Evolutionary conservation across 2,113 vertebrate genomes (phyloP), one percentile per base, ranked within the genome.

Genomic region (Trochalopteron elliotii): DNA sequence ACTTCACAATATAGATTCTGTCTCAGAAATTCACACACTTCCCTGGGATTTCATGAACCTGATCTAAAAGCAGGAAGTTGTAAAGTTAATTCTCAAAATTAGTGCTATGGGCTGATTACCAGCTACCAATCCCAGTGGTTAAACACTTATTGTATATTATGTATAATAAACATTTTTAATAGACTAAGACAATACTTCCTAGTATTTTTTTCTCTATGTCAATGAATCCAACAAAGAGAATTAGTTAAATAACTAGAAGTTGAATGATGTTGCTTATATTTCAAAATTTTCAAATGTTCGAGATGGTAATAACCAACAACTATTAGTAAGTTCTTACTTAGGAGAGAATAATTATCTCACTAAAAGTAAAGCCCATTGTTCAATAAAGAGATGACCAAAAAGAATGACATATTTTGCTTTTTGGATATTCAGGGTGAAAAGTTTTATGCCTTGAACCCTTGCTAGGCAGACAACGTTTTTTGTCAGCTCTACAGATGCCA

Each of bases 251-350:
- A 69, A 86, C n/a, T 27, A 63, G 45, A 80, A 63, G 27, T 7
- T 33, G 83, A 96, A 96, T 84, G 70, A 83, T 55, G n/a, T 56
- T 83, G 71, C 39, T 93, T 86, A 30, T 67, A 75, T 93, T 92
- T 96, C 39, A 79, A 96, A 49, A 31, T 42, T 77, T 91, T 94
- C 16, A 77, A 86, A 83, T 39, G 68, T 23, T 65, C n/a, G 69
- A 59, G 72, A 39, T 50, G 44, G 45, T 7, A 64, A 96, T 96
- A 96, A 60, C 17, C 75, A 90, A 82, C 35, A 86, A 18, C 24
- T 78, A 67, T 33, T 45, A 61, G 8, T 63, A 88, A 83, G 35
- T 53, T 77, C 86, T 83, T 93, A 65, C 64, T 69, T 59, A 83
- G 59, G 60, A 88, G 44, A 94, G 70, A 94, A 50, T 50, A 71